These are phyloP conservation scores for Aporophyla lueneburgensis DNA, from an alignment of 2,888 invertebrate genomes.

Conservation along the genomic window DNA sequence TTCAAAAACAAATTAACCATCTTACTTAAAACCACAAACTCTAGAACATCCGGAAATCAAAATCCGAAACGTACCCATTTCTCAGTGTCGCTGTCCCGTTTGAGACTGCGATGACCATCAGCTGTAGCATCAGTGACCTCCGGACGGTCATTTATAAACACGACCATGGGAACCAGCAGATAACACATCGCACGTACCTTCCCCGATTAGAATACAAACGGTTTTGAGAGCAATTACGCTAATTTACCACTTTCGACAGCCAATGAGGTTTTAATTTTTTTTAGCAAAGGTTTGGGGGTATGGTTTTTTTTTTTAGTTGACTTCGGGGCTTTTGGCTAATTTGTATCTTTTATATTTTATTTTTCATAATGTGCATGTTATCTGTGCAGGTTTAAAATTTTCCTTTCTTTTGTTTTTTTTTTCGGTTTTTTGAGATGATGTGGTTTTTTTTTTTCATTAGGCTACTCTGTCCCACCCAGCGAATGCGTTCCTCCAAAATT, in stretches of 20 bases:
- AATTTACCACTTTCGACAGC: constrained; percentile 63
- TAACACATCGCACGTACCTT: constrained; percentile 88
- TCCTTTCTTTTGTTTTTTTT: too few species aligned
- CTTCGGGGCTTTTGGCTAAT: too few species aligned
- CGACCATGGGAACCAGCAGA: constrained; percentile 87
- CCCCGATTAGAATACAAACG: constrained; percentile 79
- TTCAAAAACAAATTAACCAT: neutral
- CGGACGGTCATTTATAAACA: constrained; percentile 87
- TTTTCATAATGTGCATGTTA: too few species aligned
- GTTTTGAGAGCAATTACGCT: constrained; percentile 75
- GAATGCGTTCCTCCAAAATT: too few species aligned
- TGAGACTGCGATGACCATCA: constrained; percentile 86
- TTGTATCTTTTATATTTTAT: too few species aligned
- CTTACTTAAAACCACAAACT: neutral
- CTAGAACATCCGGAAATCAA: constrained; percentile 31
- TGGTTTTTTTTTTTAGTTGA: too few species aligned
- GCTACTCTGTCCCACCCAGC: too few species aligned
- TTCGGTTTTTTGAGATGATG: too few species aligned
- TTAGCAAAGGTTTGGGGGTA: neutral
- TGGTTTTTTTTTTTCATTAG: too few species aligned
- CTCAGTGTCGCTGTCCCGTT: constrained; percentile 65
- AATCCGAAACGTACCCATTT: constrained; percentile 55
- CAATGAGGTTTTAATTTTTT: constrained; percentile 38
- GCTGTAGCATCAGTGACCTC: constrained; percentile 83
- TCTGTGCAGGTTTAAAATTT: too few species aligned